Conservation (phyloP, 2,113 vertebrate genomes). For the Thoracochromis brauschi region DNA sequence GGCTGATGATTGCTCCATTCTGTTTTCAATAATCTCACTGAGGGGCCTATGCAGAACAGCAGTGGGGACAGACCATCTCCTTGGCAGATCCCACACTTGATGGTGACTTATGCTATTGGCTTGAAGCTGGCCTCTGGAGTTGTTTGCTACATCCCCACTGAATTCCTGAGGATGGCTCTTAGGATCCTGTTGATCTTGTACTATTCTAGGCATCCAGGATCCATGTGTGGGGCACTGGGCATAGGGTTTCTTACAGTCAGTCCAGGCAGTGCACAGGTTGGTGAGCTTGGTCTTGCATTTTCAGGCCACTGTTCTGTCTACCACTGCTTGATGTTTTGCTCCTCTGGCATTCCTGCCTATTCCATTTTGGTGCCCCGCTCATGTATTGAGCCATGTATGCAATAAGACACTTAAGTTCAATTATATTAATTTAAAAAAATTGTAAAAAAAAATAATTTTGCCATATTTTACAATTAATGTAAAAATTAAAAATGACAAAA, state of each 20-base stretch:
- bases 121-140: background rate
- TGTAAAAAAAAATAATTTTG: background rate
- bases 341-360: background rate
- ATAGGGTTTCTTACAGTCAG: background rate
- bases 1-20: background rate
- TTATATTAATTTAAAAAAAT: rapidly evolving
- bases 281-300: background rate
- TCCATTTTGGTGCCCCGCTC: background rate
- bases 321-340: background rate
- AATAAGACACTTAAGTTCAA: background rate
- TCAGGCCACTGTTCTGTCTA: background rate
- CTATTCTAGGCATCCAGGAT: background rate
- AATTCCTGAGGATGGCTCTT: background rate
- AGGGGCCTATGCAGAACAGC: background rate
- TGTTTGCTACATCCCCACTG: background rate
- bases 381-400: background rate
- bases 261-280: background rate
- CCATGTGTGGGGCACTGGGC: background rate
- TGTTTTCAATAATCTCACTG: background rate
- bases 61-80: rapidly evolving
- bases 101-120: background rate
- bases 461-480: background rate
- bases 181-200: background rate
- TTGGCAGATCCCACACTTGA: background rate
- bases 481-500: background rate